A percentile compares a stretch with the other conserved stretches of the same genome.
phyloP scores from a whole-genome alignment of 2,797 vertebrate genomes.

The Cryptoblepharus egeriae region DNA sequence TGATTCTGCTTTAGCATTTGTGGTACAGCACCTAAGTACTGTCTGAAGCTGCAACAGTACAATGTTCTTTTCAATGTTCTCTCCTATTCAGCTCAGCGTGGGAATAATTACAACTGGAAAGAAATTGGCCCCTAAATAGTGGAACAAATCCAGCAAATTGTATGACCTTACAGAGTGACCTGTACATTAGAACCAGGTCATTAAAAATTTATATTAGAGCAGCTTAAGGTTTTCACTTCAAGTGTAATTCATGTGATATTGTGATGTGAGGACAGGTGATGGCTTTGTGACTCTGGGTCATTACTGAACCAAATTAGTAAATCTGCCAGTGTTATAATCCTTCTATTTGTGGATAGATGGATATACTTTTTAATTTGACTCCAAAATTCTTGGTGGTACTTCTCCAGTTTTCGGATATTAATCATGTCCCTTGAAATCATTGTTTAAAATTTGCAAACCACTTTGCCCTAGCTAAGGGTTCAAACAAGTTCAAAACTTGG shows the following conservation, averaged over 20 bases:
- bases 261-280: conserved; percentile 32
- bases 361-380: conserved; percentile 28
- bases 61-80: no score
- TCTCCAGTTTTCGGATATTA: conserved; percentile 11
- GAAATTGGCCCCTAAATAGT: neutral
- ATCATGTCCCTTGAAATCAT: neutral
- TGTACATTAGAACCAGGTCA: conserved; percentile 37
- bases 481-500: neutral
- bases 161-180: conserved; percentile 43
- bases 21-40: neutral
- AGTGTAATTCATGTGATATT: conserved; percentile 56
- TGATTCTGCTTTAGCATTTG: no score
- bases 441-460: neutral
- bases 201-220: conserved; percentile 50
- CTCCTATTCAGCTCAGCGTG: neutral
- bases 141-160: conserved; percentile 43
- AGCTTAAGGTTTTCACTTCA: conserved; percentile 56
- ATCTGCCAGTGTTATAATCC: conserved; percentile 59
- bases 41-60: neutral
- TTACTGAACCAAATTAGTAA: conserved; percentile 50
- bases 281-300: conserved; percentile 43
- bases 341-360: conserved; percentile 52
- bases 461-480: neutral
- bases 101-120: conserved; percentile 23
- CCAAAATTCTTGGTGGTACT: neutral